phyloP scores from a whole-genome alignment of 2,113 vertebrate species.

The Siniperca knerii region DNA sequence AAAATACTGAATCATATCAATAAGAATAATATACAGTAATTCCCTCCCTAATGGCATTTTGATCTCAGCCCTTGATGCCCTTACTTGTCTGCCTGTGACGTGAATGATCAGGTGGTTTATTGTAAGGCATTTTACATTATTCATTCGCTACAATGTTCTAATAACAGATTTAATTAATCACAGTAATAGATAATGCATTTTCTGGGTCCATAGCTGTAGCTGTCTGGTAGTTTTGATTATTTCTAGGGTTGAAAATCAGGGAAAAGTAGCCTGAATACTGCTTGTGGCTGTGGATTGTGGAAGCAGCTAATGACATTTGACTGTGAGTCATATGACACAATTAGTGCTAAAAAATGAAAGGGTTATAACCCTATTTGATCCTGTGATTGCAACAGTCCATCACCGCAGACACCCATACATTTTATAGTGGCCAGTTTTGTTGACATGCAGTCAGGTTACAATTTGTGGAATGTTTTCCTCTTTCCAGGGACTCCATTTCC shows the following conservation, averaged over 20 bases:
- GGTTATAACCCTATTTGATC: not conserved
- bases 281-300: not conserved
- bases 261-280: not conserved
- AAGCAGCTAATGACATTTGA: constrained; percentile 17
- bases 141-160: not conserved
- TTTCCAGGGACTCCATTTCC: constrained; percentile 28
- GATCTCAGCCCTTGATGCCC: not conserved
- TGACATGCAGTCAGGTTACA: not conserved
- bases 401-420: not conserved
- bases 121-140: not conserved
- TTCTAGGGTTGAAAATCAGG: not conserved
- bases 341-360: not conserved
- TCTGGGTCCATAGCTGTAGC: not conserved
- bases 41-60: not conserved
- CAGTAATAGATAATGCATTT: too few species aligned
- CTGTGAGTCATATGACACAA: constrained; percentile 27
- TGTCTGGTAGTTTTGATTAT: not conserved
- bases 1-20: not conserved
- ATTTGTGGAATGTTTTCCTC: constrained; percentile 23
- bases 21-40: not conserved
- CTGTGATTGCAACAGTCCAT: not conserved
- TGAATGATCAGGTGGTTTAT: not conserved
- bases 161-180: not conserved
- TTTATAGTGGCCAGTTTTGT: not conserved
- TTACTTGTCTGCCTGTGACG: not conserved